Base-by-base conservation (phyloP, 1,140 invertebrate genomes). In the Ylistrum balloti region DNA sequence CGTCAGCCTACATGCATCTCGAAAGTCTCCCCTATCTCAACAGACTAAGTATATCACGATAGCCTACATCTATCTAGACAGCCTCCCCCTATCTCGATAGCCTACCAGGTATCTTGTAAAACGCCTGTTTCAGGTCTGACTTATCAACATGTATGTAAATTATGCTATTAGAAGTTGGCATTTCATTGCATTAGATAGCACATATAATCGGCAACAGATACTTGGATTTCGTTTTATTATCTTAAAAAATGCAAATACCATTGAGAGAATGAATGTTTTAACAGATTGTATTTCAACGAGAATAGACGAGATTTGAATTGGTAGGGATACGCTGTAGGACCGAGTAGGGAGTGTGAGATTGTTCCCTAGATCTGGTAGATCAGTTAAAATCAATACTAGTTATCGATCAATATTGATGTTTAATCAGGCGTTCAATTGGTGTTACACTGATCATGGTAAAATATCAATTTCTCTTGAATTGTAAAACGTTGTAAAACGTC, bases 321-420 rank as follows among this genome's bases (percentile, higher is more conserved):
- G 45, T 28, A 1, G 17, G 22, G 56, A 28, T 74, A 17, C 5
- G 3, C 56, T 28, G 0, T n/a, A 28, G 45, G 15, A 48, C n/a
- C n/a, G n/a, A n/a, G n/a, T n/a, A 22, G 45, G 45, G 17, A 22
- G 7, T 15, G 22, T 56, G 45, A 17, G 45, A 22, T 56, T 20
- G 45, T 56, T 11, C 22, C 9, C 22, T n/a, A n/a, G n/a, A n/a
- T n/a, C n/a, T n/a, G n/a, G 3, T 5, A 28, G 56, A 74, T 74
- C 56, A n/a, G 56, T 74, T 28, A 74, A 74, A 74, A 74, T 74
- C 56, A 74, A 74, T 74, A 74, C n/a, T 74, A 5, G 28, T n/a
- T 28, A 74, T 74, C 56, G 56, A 74, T 74, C 56, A 74, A 74
- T 74, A 74, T 74, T 74, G n/a, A n/a, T 74, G 9, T 74, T 74